Conservation (phyloP, 1,140 invertebrate genomes). For the Pectinophora gossypiella region DNA sequence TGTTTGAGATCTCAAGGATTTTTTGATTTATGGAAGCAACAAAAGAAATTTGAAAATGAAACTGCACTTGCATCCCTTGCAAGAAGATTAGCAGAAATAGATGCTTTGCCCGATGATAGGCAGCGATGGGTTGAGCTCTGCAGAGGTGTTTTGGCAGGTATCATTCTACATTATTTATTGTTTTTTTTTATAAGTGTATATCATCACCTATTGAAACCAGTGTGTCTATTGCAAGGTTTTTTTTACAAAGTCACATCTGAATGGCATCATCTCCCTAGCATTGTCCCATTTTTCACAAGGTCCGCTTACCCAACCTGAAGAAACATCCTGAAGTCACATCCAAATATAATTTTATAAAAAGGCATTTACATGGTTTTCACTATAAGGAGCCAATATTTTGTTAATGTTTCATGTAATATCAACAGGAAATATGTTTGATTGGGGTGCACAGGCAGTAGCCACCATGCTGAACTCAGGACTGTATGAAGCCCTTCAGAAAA, state of each 20-base stretch:
- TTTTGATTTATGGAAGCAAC: slow-evolving; percentile 91
- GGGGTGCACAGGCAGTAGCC: slow-evolving; percentile 93
- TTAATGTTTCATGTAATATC: too few relatives aligned
- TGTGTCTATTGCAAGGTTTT: too few relatives aligned
- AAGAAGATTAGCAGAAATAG: slow-evolving; percentile 75
- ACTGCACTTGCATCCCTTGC: slow-evolving; percentile 74
- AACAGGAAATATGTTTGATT: slow-evolving; percentile 98
- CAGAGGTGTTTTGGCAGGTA: slow-evolving; percentile 78
- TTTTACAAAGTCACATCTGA: too few relatives aligned
- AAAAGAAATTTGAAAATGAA: slow-evolving; percentile 79
- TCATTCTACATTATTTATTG: neutral
- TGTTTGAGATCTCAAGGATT: slow-evolving; percentile 93
- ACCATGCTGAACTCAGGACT: slow-evolving; percentile 92
- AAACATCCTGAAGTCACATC: too few relatives aligned
- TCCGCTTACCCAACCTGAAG: too few relatives aligned
- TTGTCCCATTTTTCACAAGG: too few relatives aligned
- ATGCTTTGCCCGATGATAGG: slow-evolving; percentile 71
- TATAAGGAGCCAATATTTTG: too few relatives aligned
- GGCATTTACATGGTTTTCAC: too few relatives aligned
- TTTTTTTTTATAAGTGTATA: neutral
- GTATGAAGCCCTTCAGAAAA: slow-evolving; percentile 84
- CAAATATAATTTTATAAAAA: too few relatives aligned
- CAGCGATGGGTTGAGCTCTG: slow-evolving; percentile 78
- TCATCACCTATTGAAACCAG: too few relatives aligned
- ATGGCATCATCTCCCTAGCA: too few relatives aligned